phyloP scores from a whole-genome alignment of 35 echinoderm and acorn worm species.

The Patiria miniata region DNA sequence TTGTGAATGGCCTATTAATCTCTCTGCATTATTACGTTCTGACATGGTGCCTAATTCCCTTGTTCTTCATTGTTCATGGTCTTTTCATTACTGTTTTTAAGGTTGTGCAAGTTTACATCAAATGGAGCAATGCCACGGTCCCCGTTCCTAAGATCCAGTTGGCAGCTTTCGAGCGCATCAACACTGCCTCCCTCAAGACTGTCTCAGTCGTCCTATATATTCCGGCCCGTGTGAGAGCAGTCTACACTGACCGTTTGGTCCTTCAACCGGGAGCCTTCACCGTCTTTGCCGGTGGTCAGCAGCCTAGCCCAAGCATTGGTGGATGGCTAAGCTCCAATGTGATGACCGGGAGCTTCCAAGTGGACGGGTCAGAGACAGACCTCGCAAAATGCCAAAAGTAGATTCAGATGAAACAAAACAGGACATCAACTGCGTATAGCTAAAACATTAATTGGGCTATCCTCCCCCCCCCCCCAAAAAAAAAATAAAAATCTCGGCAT shows the following conservation, averaged over 20 bases:
- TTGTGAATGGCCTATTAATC: no score
- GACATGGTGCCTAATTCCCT: no score
- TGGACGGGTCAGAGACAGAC: constrained; percentile 42
- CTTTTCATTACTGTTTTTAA: neutral
- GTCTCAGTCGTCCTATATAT: constrained; percentile 43
- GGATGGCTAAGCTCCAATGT: constrained; percentile 51
- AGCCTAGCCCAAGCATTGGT: constrained; percentile 62
- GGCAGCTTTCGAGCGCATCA: constrained; percentile 55
- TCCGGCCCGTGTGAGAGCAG: constrained; percentile 69
- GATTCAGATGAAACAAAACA: no score
- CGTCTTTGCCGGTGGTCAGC: constrained; percentile 84
- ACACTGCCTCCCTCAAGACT: constrained; percentile 31
- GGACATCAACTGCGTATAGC: no score
- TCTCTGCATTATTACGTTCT: no score
- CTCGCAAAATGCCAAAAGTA: constrained; percentile 37
- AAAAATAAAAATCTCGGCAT: no score
- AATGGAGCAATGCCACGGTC: constrained; percentile 61
- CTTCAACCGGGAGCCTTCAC: constrained; percentile 58
- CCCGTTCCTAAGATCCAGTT: constrained; percentile 69
- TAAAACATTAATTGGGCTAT: no score
- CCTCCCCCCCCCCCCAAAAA: no score
- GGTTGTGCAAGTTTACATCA: constrained; percentile 91
- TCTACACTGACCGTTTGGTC: constrained; percentile 68
- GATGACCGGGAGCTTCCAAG: constrained; percentile 44
- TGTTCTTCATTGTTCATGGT: neutral